These are phyloP conservation scores for Ochotona curzoniae DNA, from an alignment of 2,113 vertebrate species.

Conservation along the genomic window DNA sequence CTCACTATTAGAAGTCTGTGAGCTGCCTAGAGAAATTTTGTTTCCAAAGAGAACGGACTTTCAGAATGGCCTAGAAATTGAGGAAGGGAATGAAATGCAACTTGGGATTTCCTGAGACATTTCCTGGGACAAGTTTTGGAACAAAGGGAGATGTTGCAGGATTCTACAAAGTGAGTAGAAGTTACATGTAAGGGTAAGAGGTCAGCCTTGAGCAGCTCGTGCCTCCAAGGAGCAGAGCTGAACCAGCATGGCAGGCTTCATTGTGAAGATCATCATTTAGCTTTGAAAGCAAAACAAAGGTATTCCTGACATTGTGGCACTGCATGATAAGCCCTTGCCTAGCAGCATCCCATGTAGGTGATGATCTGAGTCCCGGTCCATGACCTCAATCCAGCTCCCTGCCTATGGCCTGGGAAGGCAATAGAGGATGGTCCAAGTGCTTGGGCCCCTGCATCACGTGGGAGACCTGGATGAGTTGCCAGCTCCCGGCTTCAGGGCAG, in stretches of 20 bases:
- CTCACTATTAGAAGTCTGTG: rapidly evolving
- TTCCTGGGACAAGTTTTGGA: neutral
- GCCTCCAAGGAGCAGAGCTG: neutral
- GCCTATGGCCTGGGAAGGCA: too few species aligned
- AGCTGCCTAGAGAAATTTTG: neutral
- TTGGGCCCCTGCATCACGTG: too few species aligned
- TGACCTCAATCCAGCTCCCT: too few species aligned
- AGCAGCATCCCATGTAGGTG: too few species aligned
- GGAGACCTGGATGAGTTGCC: too few species aligned
- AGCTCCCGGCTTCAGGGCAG: too few species aligned
- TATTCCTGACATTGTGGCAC: too few species aligned
- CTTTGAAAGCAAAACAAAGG: neutral
- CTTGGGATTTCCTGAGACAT: neutral
- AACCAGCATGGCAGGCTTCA: neutral
- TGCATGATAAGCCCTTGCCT: too few species aligned
- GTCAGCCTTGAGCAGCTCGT: neutral
- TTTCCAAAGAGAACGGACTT: neutral
- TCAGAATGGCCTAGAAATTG: neutral
- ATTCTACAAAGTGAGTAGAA: too few species aligned
- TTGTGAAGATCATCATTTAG: neutral
- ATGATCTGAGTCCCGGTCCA: too few species aligned
- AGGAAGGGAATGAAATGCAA: neutral
- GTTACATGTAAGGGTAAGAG: neutral
- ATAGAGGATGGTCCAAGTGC: too few species aligned
- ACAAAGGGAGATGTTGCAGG: too few species aligned